Evolutionary conservation across 2,797 vertebrate genomes (phyloP).

Genomic region (Clarias pachynema): DNA sequence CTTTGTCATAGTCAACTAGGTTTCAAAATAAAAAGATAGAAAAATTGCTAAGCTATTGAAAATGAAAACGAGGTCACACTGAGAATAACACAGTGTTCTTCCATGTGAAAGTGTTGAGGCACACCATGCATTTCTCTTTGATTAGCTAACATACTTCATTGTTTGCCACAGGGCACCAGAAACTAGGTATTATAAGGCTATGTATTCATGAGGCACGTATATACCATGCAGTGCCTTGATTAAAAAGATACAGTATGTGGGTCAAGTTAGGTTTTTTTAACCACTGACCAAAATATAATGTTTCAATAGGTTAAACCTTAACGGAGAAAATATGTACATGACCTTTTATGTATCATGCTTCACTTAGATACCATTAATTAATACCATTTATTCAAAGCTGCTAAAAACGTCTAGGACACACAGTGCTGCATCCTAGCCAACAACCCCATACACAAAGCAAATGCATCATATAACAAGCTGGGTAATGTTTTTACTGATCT

Average conservation of each 20-base stretch:
- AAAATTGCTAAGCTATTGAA: neutral
- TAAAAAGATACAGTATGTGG: slow-evolving; percentile 63
- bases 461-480: neutral
- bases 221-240: slow-evolving; percentile 42
- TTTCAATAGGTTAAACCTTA: slow-evolving; percentile 60
- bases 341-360: slow-evolving; percentile 62
- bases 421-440: neutral
- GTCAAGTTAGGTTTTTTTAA: slow-evolving; percentile 59
- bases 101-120: neutral
- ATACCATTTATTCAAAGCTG: slow-evolving; percentile 55
- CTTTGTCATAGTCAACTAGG: neutral
- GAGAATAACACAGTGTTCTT: neutral
- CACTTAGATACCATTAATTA: slow-evolving; percentile 53
- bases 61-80: neutral
- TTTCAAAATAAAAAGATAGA: slow-evolving; percentile 3
- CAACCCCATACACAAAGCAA: neutral
- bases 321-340: slow-evolving; percentile 47
- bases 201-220: slow-evolving; percentile 68
- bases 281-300: slow-evolving; percentile 63
- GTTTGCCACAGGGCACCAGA: slow-evolving; percentile 61
- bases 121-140: slow-evolving; percentile 53
- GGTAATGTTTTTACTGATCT: neutral
- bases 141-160: slow-evolving; percentile 65
- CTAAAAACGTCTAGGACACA: slow-evolving; percentile 50
- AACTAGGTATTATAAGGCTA: slow-evolving; percentile 56